These are phyloP conservation scores for Athalia rosae DNA, from an alignment of 2,888 invertebrate genomes.

Conservation along the genomic window DNA sequence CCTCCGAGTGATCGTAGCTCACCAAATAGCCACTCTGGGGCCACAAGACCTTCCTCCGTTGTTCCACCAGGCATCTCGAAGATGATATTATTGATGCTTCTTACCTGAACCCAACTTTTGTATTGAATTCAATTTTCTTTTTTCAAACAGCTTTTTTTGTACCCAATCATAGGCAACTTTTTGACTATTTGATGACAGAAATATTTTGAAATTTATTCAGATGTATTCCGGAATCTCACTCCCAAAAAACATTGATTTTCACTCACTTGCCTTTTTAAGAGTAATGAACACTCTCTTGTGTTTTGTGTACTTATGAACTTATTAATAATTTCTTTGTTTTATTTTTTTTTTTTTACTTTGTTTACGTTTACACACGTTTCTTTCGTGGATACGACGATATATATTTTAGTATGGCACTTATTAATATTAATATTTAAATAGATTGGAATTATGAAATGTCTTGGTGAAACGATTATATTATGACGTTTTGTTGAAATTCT, in stretches of 20 bases:
- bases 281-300: too few species aligned
- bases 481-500: too few species aligned
- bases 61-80: conserved; percentile 61
- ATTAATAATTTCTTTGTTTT: conserved; percentile 10
- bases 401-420: conserved; percentile 46
- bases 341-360: background rate
- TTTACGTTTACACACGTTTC: conserved; percentile 18
- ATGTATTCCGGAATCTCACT: too few species aligned
- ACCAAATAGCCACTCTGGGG: conserved; percentile 82
- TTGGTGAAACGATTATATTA: background rate
- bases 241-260: background rate
- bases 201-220: too few species aligned
- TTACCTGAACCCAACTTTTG: too few species aligned
- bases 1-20: conserved; percentile 82
- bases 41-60: conserved; percentile 61
- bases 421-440: conserved; percentile 27
- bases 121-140: background rate
- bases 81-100: too few species aligned
- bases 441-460: conserved; percentile 39
- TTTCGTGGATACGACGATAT: conserved; percentile 36
- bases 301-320: background rate
- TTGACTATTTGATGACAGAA: too few species aligned
- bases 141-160: background rate
- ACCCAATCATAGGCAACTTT: too few species aligned
- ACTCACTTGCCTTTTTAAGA: background rate